A percentile compares a stretch with the other conserved stretches of the same genome.
These are phyloP conservation scores for Aspidoscelis tigris DNA, from an alignment of 2,113 vertebrate species.

Conservation along the genomic window DNA sequence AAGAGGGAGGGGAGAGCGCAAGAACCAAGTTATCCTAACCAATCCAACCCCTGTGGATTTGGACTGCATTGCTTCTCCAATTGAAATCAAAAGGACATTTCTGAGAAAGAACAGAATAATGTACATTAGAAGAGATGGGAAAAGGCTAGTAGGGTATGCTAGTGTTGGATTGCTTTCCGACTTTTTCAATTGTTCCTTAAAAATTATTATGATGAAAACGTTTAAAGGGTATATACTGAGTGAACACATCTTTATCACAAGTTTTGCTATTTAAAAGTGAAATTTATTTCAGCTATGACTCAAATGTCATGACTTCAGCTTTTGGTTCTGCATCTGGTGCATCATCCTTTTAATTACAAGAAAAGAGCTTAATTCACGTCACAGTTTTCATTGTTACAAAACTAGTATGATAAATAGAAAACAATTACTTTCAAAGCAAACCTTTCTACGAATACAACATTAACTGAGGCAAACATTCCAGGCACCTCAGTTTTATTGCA, in stretches of 20 bases:
- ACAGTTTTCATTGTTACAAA: slow-evolving; percentile 15
- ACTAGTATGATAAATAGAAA: background rate
- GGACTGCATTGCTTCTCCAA: background rate
- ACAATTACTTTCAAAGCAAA: background rate
- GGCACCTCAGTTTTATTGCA: slow-evolving; percentile 6
- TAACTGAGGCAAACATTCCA: slow-evolving; percentile 3
- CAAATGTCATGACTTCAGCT: background rate
- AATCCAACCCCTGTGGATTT: too few species aligned
- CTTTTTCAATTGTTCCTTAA: background rate
- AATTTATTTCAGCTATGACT: background rate
- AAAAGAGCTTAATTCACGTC: background rate
- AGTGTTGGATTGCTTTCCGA: background rate
- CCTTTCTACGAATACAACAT: background rate
- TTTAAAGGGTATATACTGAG: background rate
- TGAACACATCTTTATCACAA: background rate
- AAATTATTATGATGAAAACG: background rate
- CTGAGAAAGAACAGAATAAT: background rate
- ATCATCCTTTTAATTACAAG: background rate
- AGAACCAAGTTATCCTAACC: too few species aligned
- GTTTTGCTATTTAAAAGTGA: background rate
- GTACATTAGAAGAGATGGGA: background rate
- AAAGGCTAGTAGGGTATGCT: background rate
- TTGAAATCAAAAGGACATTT: background rate
- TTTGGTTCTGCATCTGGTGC: background rate
- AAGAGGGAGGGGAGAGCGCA: too few species aligned